Evolutionary conservation across 2,797 vertebrate species (phyloP).

Genomic region (Heterohyrax brucei): DNA sequence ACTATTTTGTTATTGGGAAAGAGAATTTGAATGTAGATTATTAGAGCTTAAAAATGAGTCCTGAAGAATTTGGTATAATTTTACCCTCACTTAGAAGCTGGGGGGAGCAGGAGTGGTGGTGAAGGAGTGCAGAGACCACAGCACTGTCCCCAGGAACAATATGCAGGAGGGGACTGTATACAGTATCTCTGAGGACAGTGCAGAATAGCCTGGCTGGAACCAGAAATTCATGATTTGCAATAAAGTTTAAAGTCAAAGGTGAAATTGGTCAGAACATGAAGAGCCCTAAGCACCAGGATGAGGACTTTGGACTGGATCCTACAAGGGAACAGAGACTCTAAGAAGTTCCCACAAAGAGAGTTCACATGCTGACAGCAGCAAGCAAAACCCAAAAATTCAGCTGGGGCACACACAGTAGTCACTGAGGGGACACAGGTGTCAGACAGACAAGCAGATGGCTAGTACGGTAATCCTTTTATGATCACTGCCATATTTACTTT

Average conservation of each 20-base stretch:
- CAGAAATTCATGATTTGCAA: not conserved
- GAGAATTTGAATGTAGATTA: not conserved
- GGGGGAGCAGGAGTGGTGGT: not conserved
- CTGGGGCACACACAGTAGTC: not conserved
- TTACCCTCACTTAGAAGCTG: not conserved
- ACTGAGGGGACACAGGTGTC: not conserved
- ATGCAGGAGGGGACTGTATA: not conserved
- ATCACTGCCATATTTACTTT: not conserved
- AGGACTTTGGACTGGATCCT: not conserved
- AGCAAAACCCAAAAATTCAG: not conserved
- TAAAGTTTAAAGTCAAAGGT: not conserved
- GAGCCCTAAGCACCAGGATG: not conserved
- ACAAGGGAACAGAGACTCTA: not conserved
- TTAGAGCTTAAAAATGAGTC: not conserved
- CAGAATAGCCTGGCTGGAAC: not conserved
- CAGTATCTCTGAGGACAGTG: not conserved
- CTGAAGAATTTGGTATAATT: constrained; percentile 8
- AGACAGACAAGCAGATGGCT: not conserved
- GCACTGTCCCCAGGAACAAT: not conserved
- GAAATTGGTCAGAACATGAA: not conserved
- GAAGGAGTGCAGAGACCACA: not conserved
- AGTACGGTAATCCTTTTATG: not conserved
- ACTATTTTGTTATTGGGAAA: not conserved
- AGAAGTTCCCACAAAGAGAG: not conserved
- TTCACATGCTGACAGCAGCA: not conserved